Percentiles rank a stretch among this genome's conserved stretches.
Conservation (phyloP, 2,888 invertebrate genomes). For the Erpobdella octoculata region DNA sequence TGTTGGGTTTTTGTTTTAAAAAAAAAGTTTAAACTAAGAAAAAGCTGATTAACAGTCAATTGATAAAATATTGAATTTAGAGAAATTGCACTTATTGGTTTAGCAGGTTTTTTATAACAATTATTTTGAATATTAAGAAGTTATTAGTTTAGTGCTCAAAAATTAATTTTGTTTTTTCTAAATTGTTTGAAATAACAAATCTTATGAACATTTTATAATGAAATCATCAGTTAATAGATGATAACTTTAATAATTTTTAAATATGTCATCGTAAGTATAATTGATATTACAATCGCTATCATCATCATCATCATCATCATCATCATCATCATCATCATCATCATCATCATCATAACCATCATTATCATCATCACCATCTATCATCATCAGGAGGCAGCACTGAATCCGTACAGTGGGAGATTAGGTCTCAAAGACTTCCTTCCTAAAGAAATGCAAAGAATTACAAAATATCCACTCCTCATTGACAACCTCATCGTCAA, state of each 20-base stretch:
- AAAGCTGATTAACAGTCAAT: too few species aligned
- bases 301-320: constrained; percentile 16
- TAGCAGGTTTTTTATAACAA: too few species aligned
- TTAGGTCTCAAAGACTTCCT: constrained; percentile 22
- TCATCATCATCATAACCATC: background rate
- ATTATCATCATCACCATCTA: constrained; percentile 13
- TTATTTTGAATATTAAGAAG: too few species aligned
- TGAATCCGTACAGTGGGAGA: constrained; percentile 12
- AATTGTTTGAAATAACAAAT: too few species aligned
- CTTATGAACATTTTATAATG: too few species aligned
- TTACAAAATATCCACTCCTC: constrained; percentile 25
- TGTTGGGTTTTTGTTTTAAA: too few species aligned
- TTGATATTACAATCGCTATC: background rate
- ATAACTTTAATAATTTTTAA: background rate
- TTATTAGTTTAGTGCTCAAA: too few species aligned
- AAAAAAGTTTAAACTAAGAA: too few species aligned
- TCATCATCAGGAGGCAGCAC: constrained; percentile 21
- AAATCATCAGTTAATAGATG: background rate
- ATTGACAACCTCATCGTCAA: constrained; percentile 23
- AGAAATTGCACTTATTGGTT: too few species aligned
- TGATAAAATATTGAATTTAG: too few species aligned
- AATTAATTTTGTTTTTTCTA: too few species aligned
- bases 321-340: constrained; percentile 9
- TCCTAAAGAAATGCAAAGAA: constrained; percentile 24
- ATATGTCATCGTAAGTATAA: too few species aligned